Evolutionary conservation across 2,888 invertebrate genomes (phyloP).

Genomic region (Allophyes oxyacanthae): DNA sequence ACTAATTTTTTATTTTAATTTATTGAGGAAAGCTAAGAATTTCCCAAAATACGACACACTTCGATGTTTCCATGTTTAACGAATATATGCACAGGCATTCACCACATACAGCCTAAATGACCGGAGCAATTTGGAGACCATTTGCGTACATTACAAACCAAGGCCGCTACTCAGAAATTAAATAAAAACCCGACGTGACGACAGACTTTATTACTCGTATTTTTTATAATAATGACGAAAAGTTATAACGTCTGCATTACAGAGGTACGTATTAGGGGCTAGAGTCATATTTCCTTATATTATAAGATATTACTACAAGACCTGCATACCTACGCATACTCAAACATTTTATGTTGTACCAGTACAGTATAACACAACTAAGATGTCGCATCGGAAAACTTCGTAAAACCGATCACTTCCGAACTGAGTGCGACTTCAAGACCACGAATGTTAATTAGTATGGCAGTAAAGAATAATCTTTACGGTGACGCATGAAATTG

Average conservation of each 20-base stretch:
- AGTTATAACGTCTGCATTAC: constrained; percentile 24
- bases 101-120: constrained; percentile 30
- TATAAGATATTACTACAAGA: constrained; percentile 46
- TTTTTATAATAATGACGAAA: constrained; percentile 41
- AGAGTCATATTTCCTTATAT: constrained; percentile 30
- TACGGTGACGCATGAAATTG: too few relatives aligned
- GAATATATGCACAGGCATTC: constrained; percentile 22
- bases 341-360: constrained; percentile 38
- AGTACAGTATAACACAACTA: too few relatives aligned
- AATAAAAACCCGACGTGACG: constrained; percentile 31
- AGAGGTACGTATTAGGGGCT: constrained; percentile 15
- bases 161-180: constrained; percentile 33
- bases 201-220: constrained; percentile 30
- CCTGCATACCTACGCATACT: constrained; percentile 38
- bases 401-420: too few relatives aligned
- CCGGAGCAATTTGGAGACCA: constrained; percentile 26
- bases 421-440: too few relatives aligned
- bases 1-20: too few relatives aligned
- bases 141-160: constrained; percentile 28
- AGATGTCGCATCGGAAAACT: too few relatives aligned
- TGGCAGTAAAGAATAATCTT: too few relatives aligned
- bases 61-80: constrained; percentile 14
- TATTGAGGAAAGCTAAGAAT: too few relatives aligned
- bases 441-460: too few relatives aligned
- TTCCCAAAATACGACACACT: too few relatives aligned